Conservation (phyloP, 2,888 invertebrate species). For the Phaedon cochleariae region DNA sequence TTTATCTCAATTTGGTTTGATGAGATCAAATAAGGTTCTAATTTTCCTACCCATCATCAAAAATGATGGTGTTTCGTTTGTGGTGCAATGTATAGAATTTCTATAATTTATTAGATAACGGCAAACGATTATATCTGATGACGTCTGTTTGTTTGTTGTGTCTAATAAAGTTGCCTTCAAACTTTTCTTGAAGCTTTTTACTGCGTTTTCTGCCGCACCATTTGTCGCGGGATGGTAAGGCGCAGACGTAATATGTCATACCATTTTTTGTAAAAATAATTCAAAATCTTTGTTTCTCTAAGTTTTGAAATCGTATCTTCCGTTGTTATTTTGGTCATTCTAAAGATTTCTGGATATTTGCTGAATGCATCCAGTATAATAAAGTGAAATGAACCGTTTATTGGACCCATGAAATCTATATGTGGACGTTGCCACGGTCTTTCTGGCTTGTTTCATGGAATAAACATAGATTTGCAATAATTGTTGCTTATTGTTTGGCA, state of each 20-base stretch:
- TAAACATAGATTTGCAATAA: not conserved
- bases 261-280: too few relatives aligned
- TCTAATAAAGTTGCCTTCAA: not conserved
- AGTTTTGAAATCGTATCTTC: not conserved
- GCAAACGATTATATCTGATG: not conserved
- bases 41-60: not conserved
- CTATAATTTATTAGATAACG: not conserved
- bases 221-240: not conserved
- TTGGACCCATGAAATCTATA: constrained; percentile 12
- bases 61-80: not conserved
- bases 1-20: constrained; percentile 8
- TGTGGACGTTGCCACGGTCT: constrained; percentile 8
- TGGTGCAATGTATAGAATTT: not conserved
- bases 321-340: not conserved
- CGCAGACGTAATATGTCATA: too few relatives aligned
- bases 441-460: constrained; percentile 3
- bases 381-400: not conserved
- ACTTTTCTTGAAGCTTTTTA: not conserved
- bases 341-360: not conserved
- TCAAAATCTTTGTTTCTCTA: constrained; percentile 1
- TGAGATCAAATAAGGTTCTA: not conserved
- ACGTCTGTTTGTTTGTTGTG: not conserved
- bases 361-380: not conserved
- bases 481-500: not conserved
- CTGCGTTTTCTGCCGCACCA: not conserved